A percentile compares a stretch with the other conserved stretches of the same genome.
Evolutionary conservation across 2,113 vertebrate species (phyloP).

Genomic region (Clarias magur): DNA sequence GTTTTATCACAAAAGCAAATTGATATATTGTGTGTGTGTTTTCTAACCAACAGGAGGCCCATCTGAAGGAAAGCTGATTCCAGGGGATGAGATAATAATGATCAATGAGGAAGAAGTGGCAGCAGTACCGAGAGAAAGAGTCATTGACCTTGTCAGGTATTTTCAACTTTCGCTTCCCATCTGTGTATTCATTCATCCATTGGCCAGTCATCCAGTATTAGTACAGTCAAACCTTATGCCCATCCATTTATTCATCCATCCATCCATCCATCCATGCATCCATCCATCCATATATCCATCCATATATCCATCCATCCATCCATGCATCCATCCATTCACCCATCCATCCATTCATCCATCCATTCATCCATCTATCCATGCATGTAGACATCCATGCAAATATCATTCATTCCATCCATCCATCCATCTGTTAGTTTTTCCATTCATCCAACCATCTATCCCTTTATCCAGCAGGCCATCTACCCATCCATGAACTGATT

Average conservation of each 20-base stretch:
- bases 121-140: slow-evolving; percentile 89
- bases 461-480: neutral
- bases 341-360: neutral
- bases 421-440: neutral
- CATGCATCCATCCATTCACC: neutral
- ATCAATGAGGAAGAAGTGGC: slow-evolving; percentile 94
- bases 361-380: neutral
- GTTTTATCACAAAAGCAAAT: neutral
- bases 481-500: neutral
- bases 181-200: neutral
- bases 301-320: neutral
- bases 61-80: slow-evolving; percentile 92
- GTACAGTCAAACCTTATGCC: neutral
- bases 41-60: slow-evolving; percentile 80
- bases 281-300: neutral
- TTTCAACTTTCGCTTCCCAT: neutral
- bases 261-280: neutral
- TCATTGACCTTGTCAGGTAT: slow-evolving; percentile 98
- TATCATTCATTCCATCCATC: neutral
- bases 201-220: neutral
- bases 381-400: too few relatives aligned
- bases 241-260: neutral
- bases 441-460: neutral
- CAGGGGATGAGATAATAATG: slow-evolving; percentile 97
- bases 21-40: slow-evolving; percentile 18